These are phyloP conservation scores for Takifugu ocellatus DNA, from an alignment of 2,797 vertebrate genomes.

Conservation along the genomic window DNA sequence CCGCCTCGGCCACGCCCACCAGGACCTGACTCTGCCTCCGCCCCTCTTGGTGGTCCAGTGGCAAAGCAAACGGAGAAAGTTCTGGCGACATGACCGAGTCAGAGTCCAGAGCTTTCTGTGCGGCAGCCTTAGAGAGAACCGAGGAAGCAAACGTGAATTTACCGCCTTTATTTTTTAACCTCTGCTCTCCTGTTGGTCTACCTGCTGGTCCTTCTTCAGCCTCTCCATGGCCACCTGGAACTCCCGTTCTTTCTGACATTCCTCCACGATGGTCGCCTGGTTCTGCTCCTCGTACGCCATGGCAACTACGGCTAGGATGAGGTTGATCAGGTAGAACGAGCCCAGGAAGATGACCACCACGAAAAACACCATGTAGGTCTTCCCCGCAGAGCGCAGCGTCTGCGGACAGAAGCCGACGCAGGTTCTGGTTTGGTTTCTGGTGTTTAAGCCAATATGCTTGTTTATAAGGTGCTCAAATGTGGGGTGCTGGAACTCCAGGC, in stretches of 20 bases:
- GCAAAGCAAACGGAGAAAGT: conserved; percentile 60
- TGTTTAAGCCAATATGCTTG: too few relatives aligned
- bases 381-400: conserved; percentile 93
- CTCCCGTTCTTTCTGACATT: conserved; percentile 89
- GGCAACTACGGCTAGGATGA: conserved; percentile 96
- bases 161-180: neutral
- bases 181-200: conserved; percentile 30
- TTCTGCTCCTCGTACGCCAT: conserved; percentile 99
- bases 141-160: neutral
- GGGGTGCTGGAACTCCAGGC: too few relatives aligned
- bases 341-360: conserved; percentile 98
- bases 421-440: too few relatives aligned
- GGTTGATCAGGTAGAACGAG: conserved; percentile 95
- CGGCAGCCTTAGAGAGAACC: conserved; percentile 38
- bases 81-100: conserved; percentile 74
- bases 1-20: conserved; percentile 62
- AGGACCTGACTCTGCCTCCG: conserved; percentile 69
- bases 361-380: conserved; percentile 99
- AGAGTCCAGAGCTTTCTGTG: conserved; percentile 66
- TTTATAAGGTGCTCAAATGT: too few relatives aligned
- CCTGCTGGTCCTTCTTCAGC: conserved; percentile 92
- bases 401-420: conserved; percentile 36
- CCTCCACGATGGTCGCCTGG: conserved; percentile 95
- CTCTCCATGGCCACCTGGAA: conserved; percentile 92
- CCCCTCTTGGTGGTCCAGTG: conserved; percentile 57